Evolutionary conservation across 2,113 vertebrate genomes (phyloP), one percentile per base, ranked within the genome.

Genomic region (Amblyornis subalaris): DNA sequence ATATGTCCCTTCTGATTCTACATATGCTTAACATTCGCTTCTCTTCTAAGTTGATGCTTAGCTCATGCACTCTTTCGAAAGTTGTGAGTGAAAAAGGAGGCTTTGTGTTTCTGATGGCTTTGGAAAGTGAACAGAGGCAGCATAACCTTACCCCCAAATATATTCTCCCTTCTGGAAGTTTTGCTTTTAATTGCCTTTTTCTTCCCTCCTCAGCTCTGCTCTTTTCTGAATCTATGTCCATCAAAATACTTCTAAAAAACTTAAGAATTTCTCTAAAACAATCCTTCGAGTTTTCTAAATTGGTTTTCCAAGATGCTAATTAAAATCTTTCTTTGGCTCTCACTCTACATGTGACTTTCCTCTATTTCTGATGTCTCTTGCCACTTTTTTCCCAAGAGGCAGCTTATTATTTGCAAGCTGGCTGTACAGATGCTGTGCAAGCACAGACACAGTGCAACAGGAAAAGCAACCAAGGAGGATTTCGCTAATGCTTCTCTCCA

Each of bases 21-120:
- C 3, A 2, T 57, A 15, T 0, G 1, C 66, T 35, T 69, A n/a
- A 24, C 24, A 3, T 48, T 73, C 0, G 16, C 33, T 73, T 69
- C 3, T 72, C 14, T 67, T 67, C 26, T 35, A 58, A 38, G 40
- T 44, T 73, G 48, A 21, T 85, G 29, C 28, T 85, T 74, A 40
- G 13, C 15, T 71, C 26, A 15, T 31, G 18, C 66, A 15, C 10
- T 29, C 22, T 58, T 89, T 14, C 22, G 15, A 73, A 69, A 55
- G 19, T 20, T 0, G 0, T 18, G 6, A 36, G 23, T 55, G 12
- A 31, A 66, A 60, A 74, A 61, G 22, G 28, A 54, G 28, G 9
- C 15, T 64, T 89, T 53, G 18, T n/a, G 28, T 61, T 84, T 84
- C 25, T 71, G 9, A 19, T 79, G 50, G 9, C 23, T 57, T 85